Base-by-base conservation (phyloP, 2,113 vertebrate species). In the Vireo altiloquus region DNA sequence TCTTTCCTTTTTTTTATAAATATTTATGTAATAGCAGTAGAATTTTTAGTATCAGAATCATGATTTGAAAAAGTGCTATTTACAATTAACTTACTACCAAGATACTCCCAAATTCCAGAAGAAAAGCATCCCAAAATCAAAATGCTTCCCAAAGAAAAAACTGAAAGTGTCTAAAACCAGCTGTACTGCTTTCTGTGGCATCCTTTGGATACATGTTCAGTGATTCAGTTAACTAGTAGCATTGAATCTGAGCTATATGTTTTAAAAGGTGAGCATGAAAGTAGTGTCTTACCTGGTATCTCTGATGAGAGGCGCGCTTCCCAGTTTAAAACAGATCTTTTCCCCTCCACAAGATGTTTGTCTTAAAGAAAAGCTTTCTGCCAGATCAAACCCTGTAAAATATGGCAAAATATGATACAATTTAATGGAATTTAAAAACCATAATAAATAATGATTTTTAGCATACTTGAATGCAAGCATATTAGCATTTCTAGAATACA, bases 321-420 rank as follows among this genome's bases (percentile, higher is more conserved):
- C 99, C 92, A 99, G 96, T 87, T 98, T 99, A 97, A 99, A 99
- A 46, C 99, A 98, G 21, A 96, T 89, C 96, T 98, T 98, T 95
- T 98, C 98, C 61, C 98, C 98, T 92, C 98, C 97, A 86, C 98
- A 97, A 33, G 98, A 98, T 46, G 98, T 97, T 86, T 97, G 99
- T 83, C 98, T 98, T 80, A 99, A 97, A 91, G 99, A 98, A 98
- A 99, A 99, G 57, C 97, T 98, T 94, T 99, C 98, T 74, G 98
- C 98, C 90, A 99, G 98, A 97, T 99, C 99, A 97, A 99, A 99
- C 77, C 99, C 99, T 99, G 97, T 35, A 96, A 98, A 94, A 94
- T 27, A 35, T 1, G 13, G 92, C 57, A 97, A 3, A 63, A n/a
- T 28, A 27, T 4, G 2, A 81, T 63, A 92, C 50, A 82, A 50